Conservation (phyloP, 2,888 invertebrate genomes). For the Acheta domesticus region DNA sequence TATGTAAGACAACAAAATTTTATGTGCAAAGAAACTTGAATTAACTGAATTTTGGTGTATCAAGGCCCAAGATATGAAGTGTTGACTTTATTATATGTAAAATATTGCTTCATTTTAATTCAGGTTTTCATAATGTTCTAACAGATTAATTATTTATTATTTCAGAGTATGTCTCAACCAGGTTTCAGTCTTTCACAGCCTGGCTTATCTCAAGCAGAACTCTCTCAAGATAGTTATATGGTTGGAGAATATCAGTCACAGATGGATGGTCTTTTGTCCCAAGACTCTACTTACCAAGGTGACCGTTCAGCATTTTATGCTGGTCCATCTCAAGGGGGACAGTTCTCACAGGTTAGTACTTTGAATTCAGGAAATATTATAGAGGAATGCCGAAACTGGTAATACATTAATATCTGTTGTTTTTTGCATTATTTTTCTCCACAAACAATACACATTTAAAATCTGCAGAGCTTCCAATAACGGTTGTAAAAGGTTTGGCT, state of each 20-base stretch:
- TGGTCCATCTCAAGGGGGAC: constrained; percentile 46
- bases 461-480: too few relatives aligned
- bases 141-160: constrained; percentile 48
- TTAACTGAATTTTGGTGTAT: too few relatives aligned
- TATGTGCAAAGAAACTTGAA: too few relatives aligned
- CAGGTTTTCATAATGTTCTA: background rate
- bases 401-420: too few relatives aligned
- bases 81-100: too few relatives aligned
- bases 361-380: background rate
- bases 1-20: too few relatives aligned
- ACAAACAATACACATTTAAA: too few relatives aligned
- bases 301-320: constrained; percentile 46
- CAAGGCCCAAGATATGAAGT: too few relatives aligned
- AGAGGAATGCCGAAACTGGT: too few relatives aligned
- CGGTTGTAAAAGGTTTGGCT: too few relatives aligned
- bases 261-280: constrained; percentile 90
- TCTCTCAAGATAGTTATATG: constrained; percentile 78
- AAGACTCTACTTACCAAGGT: constrained; percentile 83
- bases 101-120: too few relatives aligned
- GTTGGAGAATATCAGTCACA: constrained; percentile 85
- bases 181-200: constrained; percentile 65
- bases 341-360: constrained; percentile 44
- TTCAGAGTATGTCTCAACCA: constrained; percentile 68
- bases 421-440: too few relatives aligned
- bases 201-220: constrained; percentile 68